Conservation (phyloP, 2,888 invertebrate species). For the Melikaiella ostensackeni region DNA sequence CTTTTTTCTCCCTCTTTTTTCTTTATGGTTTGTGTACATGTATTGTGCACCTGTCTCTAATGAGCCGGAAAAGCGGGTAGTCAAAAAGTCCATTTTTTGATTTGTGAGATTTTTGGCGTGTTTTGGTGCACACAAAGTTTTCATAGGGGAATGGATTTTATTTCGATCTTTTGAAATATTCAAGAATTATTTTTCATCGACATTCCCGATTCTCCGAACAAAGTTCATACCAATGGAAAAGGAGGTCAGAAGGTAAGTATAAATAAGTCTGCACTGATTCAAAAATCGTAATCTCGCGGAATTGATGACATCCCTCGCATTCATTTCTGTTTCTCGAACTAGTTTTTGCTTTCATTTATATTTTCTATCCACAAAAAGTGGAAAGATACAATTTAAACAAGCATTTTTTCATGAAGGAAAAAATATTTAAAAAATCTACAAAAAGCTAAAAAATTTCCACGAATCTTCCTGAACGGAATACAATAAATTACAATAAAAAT, state of each 20-base stretch:
- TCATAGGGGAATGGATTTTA: too few relatives aligned
- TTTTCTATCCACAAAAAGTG: not conserved
- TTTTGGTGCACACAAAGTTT: too few relatives aligned
- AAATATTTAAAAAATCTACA: not conserved
- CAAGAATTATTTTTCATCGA: not conserved
- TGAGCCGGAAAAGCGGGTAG: too few relatives aligned
- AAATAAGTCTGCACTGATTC: constrained; percentile 21
- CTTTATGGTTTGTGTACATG: too few relatives aligned
- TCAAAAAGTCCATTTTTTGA: too few relatives aligned
- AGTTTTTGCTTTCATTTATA: constrained; percentile 9
- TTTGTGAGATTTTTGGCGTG: too few relatives aligned
- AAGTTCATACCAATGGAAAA: constrained; percentile 7
- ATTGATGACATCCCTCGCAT: constrained; percentile 8
- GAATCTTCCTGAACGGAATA: too few relatives aligned
- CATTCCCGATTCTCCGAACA: not conserved
- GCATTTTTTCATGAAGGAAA: not conserved
- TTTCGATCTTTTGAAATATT: not conserved
- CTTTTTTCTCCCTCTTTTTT: too few relatives aligned
- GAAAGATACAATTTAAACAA: not conserved
- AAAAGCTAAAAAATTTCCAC: too few relatives aligned
- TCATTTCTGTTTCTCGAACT: constrained; percentile 24
- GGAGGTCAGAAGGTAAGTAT: constrained; percentile 14
- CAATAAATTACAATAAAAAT: too few relatives aligned
- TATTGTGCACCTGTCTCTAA: too few relatives aligned
- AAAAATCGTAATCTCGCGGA: constrained; percentile 8